These are phyloP conservation scores for Exephanes ischioxanthus DNA, from an alignment of 2,888 invertebrate genomes.

Conservation along the genomic window DNA sequence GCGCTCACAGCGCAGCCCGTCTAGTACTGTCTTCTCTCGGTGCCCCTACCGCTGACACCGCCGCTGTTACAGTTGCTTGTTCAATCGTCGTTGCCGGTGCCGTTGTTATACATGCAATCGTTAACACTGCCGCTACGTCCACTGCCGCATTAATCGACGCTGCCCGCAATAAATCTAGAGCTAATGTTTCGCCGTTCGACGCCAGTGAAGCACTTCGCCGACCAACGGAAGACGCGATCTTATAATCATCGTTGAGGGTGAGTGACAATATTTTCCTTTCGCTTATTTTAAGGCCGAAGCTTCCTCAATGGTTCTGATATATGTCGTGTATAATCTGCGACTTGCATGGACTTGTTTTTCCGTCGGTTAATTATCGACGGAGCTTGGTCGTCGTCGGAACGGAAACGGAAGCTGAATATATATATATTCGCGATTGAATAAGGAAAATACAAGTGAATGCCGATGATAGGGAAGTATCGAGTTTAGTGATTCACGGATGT, in stretches of 20 bases:
- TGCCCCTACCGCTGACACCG: constrained; percentile 34
- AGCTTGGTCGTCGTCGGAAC: too few relatives aligned
- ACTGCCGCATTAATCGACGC: constrained; percentile 34
- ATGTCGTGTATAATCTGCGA: too few relatives aligned
- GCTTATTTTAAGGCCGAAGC: neutral
- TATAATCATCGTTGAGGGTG: constrained; percentile 41
- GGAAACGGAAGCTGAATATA: too few relatives aligned
- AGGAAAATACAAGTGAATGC: too few relatives aligned
- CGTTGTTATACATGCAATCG: constrained; percentile 45
- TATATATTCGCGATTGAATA: too few relatives aligned
- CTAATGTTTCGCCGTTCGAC: constrained; percentile 8
- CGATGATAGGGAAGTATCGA: too few relatives aligned
- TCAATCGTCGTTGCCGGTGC: constrained; percentile 44
- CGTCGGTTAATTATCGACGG: too few relatives aligned
- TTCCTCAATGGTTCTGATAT: neutral
- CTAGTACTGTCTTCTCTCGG: constrained; percentile 25
- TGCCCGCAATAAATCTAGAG: constrained; percentile 2
- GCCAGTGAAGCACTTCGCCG: neutral
- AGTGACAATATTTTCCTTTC: constrained; percentile 3
- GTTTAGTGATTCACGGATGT: too few relatives aligned
- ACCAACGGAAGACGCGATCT: constrained; percentile 10
- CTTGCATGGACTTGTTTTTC: too few relatives aligned
- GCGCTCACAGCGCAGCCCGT: constrained; percentile 39
- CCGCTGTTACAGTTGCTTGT: constrained; percentile 50
- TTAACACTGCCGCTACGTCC: constrained; percentile 32